These are phyloP conservation scores for Pachyseris speciosa DNA, from an alignment of 64 coral and sea anemone genomes.

Conservation along the genomic window DNA sequence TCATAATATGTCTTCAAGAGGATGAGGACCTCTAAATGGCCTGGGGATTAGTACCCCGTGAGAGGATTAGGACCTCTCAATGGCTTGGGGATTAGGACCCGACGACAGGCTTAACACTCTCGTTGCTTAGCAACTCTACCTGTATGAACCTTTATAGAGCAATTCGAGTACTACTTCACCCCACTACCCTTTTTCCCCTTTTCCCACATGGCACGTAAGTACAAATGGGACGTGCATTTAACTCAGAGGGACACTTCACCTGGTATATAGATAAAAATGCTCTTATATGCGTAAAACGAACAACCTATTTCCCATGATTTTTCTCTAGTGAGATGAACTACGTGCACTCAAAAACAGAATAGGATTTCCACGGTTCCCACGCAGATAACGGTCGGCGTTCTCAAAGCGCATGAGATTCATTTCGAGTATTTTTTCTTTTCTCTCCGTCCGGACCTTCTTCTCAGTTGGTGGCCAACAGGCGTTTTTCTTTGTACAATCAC, in stretches of 20 bases:
- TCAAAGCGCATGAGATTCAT: constrained; percentile 21
- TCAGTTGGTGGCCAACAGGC: neutral
- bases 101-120: too few species aligned
- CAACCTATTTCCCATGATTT: too few species aligned
- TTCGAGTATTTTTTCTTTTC: neutral
- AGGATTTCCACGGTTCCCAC: neutral
- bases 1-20: too few species aligned
- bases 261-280: neutral
- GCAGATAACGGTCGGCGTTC: constrained; percentile 9
- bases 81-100: too few species aligned
- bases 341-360: neutral
- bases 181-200: too few species aligned
- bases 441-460: neutral
- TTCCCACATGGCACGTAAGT: too few species aligned
- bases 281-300: neutral
- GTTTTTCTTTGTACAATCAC: neutral
- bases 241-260: neutral
- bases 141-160: too few species aligned
- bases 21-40: too few species aligned
- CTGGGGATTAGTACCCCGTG: too few species aligned
- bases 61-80: too few species aligned
- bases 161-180: too few species aligned
- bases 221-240: neutral
- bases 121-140: too few species aligned
- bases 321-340: neutral